Conservation (phyloP, 30 jellyfish, hydroid and myxozoan species). For the Turritopsis rubra region DNA sequence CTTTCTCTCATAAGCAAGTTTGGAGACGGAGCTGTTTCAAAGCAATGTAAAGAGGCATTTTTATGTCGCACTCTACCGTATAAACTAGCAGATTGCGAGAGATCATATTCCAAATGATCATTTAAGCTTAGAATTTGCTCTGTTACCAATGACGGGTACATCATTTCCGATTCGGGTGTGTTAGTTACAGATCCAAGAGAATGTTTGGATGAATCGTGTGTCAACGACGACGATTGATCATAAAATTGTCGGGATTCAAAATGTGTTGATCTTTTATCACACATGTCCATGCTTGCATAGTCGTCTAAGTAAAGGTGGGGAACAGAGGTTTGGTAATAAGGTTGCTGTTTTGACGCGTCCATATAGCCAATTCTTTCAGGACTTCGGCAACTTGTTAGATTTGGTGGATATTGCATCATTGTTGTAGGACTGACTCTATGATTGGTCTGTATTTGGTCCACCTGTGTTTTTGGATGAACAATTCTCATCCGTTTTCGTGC, state of each 20-base stretch:
- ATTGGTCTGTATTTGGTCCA: background rate
- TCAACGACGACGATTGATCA: background rate
- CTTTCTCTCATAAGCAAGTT: background rate
- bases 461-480: slow-evolving; percentile 11
- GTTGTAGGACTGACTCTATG: background rate
- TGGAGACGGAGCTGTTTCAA: background rate
- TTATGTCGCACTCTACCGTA: background rate
- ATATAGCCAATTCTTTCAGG: background rate
- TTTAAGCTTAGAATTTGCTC: background rate
- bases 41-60: background rate
- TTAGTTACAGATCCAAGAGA: background rate
- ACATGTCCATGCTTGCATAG: background rate
- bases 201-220: background rate
- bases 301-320: background rate
- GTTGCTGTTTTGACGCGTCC: background rate
- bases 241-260: background rate
- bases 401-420: background rate
- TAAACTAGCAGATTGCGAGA: slow-evolving; percentile 1
- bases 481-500: slow-evolving; percentile 61
- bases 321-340: background rate
- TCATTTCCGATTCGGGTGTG: slow-evolving; percentile 8
- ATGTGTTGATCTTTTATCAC: background rate
- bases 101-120: background rate
- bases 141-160: slow-evolving; percentile 1
- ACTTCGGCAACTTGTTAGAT: background rate